Percentiles rank a stretch among this genome's conserved stretches.
Conservation (phyloP, 2,113 vertebrate species). For the mouse (Mus musculus) region DNA sequence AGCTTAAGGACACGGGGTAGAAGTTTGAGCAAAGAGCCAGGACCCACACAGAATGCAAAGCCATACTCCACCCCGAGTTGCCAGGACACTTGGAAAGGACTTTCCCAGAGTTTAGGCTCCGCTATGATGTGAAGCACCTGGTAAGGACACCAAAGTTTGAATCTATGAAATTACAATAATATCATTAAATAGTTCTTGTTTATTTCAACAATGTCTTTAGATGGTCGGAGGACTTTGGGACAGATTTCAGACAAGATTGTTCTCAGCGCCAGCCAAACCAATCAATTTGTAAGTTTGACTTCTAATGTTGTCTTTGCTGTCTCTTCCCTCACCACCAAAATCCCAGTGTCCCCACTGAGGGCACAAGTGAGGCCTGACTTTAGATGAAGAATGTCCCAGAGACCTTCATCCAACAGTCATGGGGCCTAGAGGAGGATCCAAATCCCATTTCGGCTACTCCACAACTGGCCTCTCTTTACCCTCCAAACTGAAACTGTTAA, state of each 20-base stretch:
- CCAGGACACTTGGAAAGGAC: no score
- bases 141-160: accelerated
- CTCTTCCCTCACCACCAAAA: not conserved
- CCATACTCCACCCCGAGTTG: not conserved
- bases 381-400: not conserved
- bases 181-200: not conserved
- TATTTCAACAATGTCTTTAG: constrained; percentile 76
- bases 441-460: not conserved
- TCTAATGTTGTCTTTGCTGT: not conserved
- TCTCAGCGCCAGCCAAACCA: constrained; percentile 80
- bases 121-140: accelerated
- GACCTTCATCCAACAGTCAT: not conserved
- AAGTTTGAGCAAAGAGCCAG: not conserved
- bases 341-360: accelerated
- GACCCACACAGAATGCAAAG: not conserved
- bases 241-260: constrained; percentile 85
- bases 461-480: not conserved
- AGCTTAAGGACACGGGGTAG: not conserved
- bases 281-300: constrained; percentile 85
- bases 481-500: not conserved
- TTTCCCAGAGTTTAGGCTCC: accelerated
- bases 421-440: not conserved
- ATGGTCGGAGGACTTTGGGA: constrained; percentile 86
- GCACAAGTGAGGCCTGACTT: no score
- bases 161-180: no score